Percentiles rank a stretch among this genome's conserved stretches.
These are phyloP conservation scores for Drosophila pachea DNA, from an alignment of 1,140 invertebrate genomes.

Conservation along the genomic window DNA sequence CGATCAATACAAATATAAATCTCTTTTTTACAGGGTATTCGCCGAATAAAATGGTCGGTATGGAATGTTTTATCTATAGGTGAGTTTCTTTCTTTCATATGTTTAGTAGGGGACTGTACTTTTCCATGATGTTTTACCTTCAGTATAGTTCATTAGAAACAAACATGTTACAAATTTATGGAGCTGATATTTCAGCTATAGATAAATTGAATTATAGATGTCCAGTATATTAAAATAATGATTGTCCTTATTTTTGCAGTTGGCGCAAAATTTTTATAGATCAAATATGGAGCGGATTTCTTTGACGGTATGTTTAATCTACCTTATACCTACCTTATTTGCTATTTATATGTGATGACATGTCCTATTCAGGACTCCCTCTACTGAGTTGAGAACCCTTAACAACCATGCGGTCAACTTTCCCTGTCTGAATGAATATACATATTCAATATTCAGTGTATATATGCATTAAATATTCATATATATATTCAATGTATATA, in stretches of 20 bases:
- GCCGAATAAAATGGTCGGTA: too few species aligned
- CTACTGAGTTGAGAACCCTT: conserved; percentile 75
- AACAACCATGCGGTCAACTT: conserved; percentile 72
- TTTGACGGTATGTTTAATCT: conserved; percentile 25
- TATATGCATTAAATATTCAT: too few species aligned
- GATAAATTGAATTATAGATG: neutral
- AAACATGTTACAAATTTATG: conserved; percentile 69
- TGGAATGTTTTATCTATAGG: conserved; percentile 1
- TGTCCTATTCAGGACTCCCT: conserved; percentile 63
- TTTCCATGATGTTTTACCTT: conserved; percentile 56
- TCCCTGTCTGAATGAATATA: conserved; percentile 57
- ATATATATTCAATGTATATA: too few species aligned
- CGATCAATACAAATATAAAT: too few species aligned
- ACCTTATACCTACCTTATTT: too few species aligned
- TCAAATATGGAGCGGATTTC: too few species aligned
- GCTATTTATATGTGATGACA: conserved; percentile 45
- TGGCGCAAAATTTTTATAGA: too few species aligned
- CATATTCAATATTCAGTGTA: too few species aligned
- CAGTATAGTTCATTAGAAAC: conserved; percentile 77
- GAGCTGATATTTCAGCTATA: conserved; percentile 45
- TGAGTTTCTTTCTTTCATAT: neutral
- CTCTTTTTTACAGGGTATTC: neutral
- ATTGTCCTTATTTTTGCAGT: too few species aligned
- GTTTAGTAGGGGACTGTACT: neutral
- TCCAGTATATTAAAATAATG: too few species aligned